Base-by-base conservation (phyloP, 2,113 vertebrate species). In the Megaceryle torquata region DNA sequence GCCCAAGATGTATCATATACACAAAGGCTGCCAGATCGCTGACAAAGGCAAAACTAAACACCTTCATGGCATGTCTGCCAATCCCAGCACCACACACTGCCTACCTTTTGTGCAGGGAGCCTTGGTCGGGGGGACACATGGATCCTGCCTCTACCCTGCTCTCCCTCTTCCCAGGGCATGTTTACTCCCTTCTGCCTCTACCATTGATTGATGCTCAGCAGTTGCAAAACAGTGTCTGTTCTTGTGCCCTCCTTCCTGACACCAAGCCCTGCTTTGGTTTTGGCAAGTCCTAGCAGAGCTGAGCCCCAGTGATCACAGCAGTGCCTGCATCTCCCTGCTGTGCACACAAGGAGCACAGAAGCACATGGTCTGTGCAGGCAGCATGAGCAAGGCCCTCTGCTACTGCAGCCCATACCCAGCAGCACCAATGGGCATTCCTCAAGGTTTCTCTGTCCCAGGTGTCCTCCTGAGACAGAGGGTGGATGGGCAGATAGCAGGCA, bases 341-440 rank as follows among this genome's bases (percentile, higher is more conserved):
- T 67, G 76, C 39, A 91, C 0, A 0, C 1, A 5, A 59, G 59
- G 63, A 4, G 1, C 24, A 2, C 3, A 1, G 53, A 76, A 86
- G 24, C 0, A 0, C 2, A 4, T 1, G 2, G 33, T 56, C 43
- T 54, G 69, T 41, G 35, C 59, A 67, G 35, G 12, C 11, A 39
- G 50, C 44, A 65, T 0, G 2, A 35, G 21, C 4, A 7, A 88
- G 33, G 26, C 31, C 17, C 21, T 93, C 60, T 91, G 31, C 24
- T 70, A 44, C 37, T 1, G 1, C 15, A 91, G 51, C 18, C 31
- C 2, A 0, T 37, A 19, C 24, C 43, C 65, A 46, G 56, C 54
- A 84, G n/a, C 57, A 88, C 35, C 3, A 1, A 29, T 7, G 22
- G 57, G 33, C 35, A 69, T 44, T 80, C 19, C 59, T 39, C 1